Evolutionary conservation across 1,140 invertebrate genomes (phyloP).

Genomic region (Aphelinus certus): DNA sequence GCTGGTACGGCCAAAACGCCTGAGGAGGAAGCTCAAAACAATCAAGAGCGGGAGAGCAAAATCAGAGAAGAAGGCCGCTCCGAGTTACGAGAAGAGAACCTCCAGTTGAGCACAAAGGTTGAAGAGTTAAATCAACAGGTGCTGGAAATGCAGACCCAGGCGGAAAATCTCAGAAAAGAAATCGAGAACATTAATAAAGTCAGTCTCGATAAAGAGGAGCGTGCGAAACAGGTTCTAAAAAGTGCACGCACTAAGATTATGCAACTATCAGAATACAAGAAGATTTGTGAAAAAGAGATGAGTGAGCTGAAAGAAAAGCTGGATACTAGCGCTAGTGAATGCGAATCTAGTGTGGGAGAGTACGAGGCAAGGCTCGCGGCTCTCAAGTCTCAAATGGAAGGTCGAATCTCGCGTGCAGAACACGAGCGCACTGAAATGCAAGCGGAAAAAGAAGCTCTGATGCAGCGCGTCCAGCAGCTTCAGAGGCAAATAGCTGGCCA

Average conservation of each 20-base stretch:
- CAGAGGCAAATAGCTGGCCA: constrained; percentile 80
- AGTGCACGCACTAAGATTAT: constrained; percentile 77
- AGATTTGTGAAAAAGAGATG: constrained; percentile 69
- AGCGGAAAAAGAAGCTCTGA: constrained; percentile 75
- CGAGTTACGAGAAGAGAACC: constrained; percentile 63
- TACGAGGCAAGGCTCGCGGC: constrained; percentile 70
- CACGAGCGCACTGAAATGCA: constrained; percentile 79
- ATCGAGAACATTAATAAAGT: constrained; percentile 74
- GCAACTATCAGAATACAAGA: constrained; percentile 74
- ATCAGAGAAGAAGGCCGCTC: constrained; percentile 66
- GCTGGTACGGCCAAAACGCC: constrained; percentile 48
- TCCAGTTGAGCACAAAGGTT: constrained; percentile 63
- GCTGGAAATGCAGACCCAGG: constrained; percentile 68
- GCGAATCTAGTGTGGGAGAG: constrained; percentile 58
- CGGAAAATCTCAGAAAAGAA: constrained; percentile 75
- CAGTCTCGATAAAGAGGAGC: constrained; percentile 75
- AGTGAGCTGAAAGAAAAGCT: constrained; percentile 70
- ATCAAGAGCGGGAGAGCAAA: constrained; percentile 60
- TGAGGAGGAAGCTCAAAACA: constrained; percentile 58
- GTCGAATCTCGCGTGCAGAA: constrained; percentile 75
- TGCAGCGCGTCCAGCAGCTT: constrained; percentile 77
- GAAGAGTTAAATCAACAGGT: constrained; percentile 73
- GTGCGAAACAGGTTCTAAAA: constrained; percentile 78
- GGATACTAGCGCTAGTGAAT: constrained; percentile 52
- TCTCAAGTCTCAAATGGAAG: constrained; percentile 79